Percentiles rank a stretch among this genome's conserved stretches.
phyloP scores from a whole-genome alignment of 2,888 invertebrate species.

The Sialis fuliginosa region DNA sequence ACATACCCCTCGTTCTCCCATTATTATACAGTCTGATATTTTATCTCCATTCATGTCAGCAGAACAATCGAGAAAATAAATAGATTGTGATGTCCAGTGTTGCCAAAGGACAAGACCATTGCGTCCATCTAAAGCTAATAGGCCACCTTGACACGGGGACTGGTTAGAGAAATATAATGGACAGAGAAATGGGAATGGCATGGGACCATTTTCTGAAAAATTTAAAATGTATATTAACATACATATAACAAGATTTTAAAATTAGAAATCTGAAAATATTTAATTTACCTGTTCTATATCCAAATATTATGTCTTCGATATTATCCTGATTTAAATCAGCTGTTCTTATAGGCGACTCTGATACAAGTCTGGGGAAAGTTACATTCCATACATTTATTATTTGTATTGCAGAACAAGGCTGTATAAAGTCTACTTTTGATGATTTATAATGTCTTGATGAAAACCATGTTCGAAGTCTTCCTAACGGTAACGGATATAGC shows the following conservation, averaged over 20 bases:
- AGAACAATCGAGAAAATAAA: constrained; percentile 55
- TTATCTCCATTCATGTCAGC: constrained; percentile 51
- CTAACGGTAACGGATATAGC: constrained; percentile 43
- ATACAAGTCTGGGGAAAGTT: constrained; percentile 47
- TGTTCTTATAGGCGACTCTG: constrained; percentile 54
- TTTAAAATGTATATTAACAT: constrained; percentile 4
- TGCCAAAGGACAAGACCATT: constrained; percentile 58
- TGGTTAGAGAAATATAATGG: constrained; percentile 46
- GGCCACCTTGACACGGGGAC: constrained; percentile 53
- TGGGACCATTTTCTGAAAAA: constrained; percentile 5
- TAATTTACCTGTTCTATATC: constrained; percentile 48
- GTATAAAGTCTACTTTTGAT: constrained; percentile 15
- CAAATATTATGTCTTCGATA: constrained; percentile 52
- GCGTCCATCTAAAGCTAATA: constrained; percentile 54
- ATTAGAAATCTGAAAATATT: neutral
- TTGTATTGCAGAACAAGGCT: constrained; percentile 38
- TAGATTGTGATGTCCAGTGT: constrained; percentile 50
- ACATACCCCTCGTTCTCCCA: constrained; percentile 53
- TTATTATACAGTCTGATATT: constrained; percentile 51
- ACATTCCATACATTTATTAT: constrained; percentile 46
- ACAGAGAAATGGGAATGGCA: constrained; percentile 27
- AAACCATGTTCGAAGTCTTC: constrained; percentile 40
- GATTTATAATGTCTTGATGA: constrained; percentile 14
- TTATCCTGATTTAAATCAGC: constrained; percentile 56
- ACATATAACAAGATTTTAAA: neutral